Conservation (phyloP, 2,113 vertebrate species). For the Odontesthes bonariensis region DNA sequence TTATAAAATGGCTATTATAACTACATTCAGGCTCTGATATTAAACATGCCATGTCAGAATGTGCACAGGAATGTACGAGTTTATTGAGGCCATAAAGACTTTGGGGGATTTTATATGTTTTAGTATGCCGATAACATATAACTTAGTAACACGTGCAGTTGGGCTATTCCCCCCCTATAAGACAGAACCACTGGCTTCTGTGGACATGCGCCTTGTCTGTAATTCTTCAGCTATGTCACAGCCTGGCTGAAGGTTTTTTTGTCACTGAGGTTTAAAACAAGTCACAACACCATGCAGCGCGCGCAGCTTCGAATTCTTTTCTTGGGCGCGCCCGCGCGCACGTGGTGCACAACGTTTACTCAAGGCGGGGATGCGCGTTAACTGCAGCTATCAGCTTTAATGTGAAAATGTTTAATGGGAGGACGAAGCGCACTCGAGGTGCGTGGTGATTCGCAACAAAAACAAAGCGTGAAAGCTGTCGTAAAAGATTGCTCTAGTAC, state of each 20-base stretch:
- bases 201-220: no score
- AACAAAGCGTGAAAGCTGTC: slow-evolving; percentile 48
- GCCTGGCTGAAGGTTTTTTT: neutral
- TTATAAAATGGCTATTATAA: no score
- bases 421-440: slow-evolving; percentile 17
- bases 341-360: slow-evolving; percentile 9
- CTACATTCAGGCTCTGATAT: neutral
- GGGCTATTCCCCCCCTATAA: no score
- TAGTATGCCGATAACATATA: no score
- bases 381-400: slow-evolving; percentile 38
- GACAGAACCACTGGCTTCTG: no score
- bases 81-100: neutral
- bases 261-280: slow-evolving; percentile 42
- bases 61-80: neutral
- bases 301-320: slow-evolving; percentile 56
- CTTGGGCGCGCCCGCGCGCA: slow-evolving; percentile 54
- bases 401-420: slow-evolving; percentile 44
- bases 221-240: neutral
- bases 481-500: slow-evolving; percentile 50
- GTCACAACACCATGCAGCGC: slow-evolving; percentile 49
- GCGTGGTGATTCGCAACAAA: slow-evolving; percentile 48
- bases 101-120: neutral
- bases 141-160: no score
- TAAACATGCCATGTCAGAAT: neutral
- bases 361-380: slow-evolving; percentile 32